Base-by-base conservation (phyloP, 2,888 invertebrate genomes). In the Acleris holmiana region DNA sequence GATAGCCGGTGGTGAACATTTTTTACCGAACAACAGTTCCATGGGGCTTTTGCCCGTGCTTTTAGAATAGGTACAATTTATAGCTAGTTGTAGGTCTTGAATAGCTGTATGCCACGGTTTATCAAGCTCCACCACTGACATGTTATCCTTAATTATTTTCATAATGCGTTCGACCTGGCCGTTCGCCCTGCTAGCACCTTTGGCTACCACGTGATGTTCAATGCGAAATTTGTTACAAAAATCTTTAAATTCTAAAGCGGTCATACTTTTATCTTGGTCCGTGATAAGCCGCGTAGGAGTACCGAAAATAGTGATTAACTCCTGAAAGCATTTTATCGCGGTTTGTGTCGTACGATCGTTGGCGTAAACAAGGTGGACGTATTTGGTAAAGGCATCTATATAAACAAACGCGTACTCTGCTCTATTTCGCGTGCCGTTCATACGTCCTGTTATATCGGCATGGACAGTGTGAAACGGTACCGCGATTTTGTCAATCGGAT, bases 161-260 rank as follows among this genome's bases (percentile, higher is more conserved):
- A 69, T 71, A 0, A 72, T 5, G n/a, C 71, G 55, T 47, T 73
- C 71, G 4, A 71, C 69, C 18, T 73, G 70, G 0, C 71, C 70
- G 50, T 71, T 71, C 6, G 70, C 73, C 17, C 71, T 64, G 50
- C 65, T 66, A 15, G 62, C 61, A 41, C 70, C 68, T 46, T 66
- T 69, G 7, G 68, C 71, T 17, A 69, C 68, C 17, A 61, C 55
- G 60, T 69, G 71, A 68, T n/a, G 47, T 29, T 69, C 63, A n/a
- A 70, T 70, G 13, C 41, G 41, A 57, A 56, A 40, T 46, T 40
- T n/a, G 10, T 56, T n/a, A 56, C 68, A 70, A 54, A 67, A 60
- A 7, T 19, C 15, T n/a, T 15, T 17, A 7, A 67, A 58, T 54
- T 67, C 67, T 58, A 55, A 57, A 3, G 64, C 67, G 10, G 66